Conservation (phyloP, 2,113 vertebrate genomes). For the Cyanocitta stelleri region DNA sequence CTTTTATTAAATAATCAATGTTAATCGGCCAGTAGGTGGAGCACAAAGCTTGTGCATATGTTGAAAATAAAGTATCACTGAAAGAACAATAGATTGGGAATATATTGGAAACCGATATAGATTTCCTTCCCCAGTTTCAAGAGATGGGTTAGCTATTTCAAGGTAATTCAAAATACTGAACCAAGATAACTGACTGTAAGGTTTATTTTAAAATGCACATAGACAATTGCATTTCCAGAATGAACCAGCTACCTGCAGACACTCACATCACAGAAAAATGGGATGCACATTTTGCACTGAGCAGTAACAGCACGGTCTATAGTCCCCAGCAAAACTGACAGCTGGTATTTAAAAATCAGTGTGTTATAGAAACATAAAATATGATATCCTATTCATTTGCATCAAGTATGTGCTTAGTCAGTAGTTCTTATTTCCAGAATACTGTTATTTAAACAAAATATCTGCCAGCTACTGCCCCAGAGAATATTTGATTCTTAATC, state of each 20-base stretch:
- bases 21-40: constrained; percentile 43
- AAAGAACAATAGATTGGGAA: neutral
- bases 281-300: neutral
- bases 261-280: neutral
- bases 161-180: neutral
- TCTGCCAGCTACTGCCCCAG: neutral
- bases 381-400: neutral
- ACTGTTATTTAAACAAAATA: neutral
- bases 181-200: neutral
- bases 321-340: neutral
- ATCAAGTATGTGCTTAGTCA: neutral
- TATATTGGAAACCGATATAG: neutral
- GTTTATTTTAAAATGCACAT: neutral
- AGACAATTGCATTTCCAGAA: neutral
- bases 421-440: neutral
- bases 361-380: neutral
- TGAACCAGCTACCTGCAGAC: neutral
- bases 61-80: neutral
- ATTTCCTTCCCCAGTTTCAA: neutral
- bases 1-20: neutral
- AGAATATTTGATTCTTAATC: neutral
- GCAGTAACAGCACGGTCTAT: neutral
- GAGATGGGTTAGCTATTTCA: neutral
- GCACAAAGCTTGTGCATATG: neutral
- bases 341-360: neutral